Percentiles rank a stretch among this genome's conserved stretches.
These are phyloP conservation scores for Leptinotarsa peninsularis DNA, from an alignment of 2,888 invertebrate species.

Conservation along the genomic window DNA sequence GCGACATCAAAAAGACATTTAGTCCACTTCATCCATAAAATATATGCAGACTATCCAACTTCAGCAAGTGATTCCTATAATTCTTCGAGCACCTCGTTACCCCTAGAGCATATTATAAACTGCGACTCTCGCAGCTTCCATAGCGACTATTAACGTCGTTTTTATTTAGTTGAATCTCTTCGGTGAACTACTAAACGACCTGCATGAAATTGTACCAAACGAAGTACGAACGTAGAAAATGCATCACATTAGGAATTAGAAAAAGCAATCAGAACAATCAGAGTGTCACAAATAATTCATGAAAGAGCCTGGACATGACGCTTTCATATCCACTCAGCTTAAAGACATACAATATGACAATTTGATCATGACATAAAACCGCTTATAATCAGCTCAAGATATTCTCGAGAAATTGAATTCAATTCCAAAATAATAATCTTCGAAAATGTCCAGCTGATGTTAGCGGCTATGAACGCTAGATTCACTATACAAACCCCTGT, in stretches of 20 bases:
- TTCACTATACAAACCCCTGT: too few relatives aligned
- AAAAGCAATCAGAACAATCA: background rate
- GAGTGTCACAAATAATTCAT: background rate
- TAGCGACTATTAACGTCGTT: background rate
- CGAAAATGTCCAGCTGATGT: too few relatives aligned
- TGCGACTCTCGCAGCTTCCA: background rate
- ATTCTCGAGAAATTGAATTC: too few relatives aligned
- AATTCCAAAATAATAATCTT: too few relatives aligned
- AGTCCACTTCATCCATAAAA: background rate
- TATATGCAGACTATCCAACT: conserved; percentile 1
- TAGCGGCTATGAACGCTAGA: too few relatives aligned
- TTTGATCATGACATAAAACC: too few relatives aligned
- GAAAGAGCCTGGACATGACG: too few relatives aligned
- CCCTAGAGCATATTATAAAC: background rate
- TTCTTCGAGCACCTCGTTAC: conserved; percentile 6
- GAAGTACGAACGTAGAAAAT: background rate
- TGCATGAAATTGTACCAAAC: background rate
- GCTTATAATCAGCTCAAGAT: too few relatives aligned
- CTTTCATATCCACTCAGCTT: too few relatives aligned
- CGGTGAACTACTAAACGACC: background rate
- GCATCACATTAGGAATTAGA: background rate
- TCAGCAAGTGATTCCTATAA: background rate
- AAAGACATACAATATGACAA: too few relatives aligned
- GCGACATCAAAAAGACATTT: too few relatives aligned
- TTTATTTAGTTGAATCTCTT: background rate